phyloP scores from a whole-genome alignment of 1,140 invertebrate species.

The Aphelinus certus region DNA sequence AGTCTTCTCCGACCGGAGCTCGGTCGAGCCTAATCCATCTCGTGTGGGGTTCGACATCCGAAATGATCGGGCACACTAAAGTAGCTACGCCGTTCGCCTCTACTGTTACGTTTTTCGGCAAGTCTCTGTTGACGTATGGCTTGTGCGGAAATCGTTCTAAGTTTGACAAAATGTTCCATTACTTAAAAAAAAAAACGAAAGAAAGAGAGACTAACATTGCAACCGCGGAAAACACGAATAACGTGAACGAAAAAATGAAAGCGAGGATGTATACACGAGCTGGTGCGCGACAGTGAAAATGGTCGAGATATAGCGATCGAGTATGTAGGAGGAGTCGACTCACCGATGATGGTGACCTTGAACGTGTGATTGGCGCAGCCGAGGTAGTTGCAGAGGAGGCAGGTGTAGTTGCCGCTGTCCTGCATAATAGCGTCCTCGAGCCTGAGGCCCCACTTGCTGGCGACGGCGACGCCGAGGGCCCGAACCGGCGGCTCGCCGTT shows the following conservation, averaged over 20 bases:
- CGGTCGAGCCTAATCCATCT: slow-evolving; percentile 75
- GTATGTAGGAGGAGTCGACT: slow-evolving; percentile 49
- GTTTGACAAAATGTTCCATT: slow-evolving; percentile 13
- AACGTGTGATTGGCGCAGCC: slow-evolving; percentile 82
- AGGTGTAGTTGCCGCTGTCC: slow-evolving; percentile 88
- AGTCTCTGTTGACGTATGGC: slow-evolving; percentile 81
- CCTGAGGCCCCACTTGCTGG: slow-evolving; percentile 73
- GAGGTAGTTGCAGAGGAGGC: slow-evolving; percentile 80
- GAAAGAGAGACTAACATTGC: too few relatives aligned
- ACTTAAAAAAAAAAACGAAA: too few relatives aligned
- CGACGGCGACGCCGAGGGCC: slow-evolving; percentile 69
- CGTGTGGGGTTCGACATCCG: slow-evolving; percentile 79
- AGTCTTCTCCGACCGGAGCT: slow-evolving; percentile 64
- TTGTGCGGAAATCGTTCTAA: slow-evolving; percentile 79
- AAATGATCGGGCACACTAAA: slow-evolving; percentile 78
- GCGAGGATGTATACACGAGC: too few relatives aligned
- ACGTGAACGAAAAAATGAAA: too few relatives aligned
- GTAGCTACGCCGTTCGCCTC: slow-evolving; percentile 74
- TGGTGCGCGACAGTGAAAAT: too few relatives aligned
- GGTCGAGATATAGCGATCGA: too few relatives aligned
- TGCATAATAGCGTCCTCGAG: slow-evolving; percentile 79
- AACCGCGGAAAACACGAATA: too few relatives aligned
- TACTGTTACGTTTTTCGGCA: slow-evolving; percentile 81
- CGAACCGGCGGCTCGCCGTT: slow-evolving; percentile 67
- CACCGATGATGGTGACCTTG: slow-evolving; percentile 79